These are phyloP conservation scores for Rynchops niger DNA, from an alignment of 2,113 vertebrate species.

Conservation along the genomic window DNA sequence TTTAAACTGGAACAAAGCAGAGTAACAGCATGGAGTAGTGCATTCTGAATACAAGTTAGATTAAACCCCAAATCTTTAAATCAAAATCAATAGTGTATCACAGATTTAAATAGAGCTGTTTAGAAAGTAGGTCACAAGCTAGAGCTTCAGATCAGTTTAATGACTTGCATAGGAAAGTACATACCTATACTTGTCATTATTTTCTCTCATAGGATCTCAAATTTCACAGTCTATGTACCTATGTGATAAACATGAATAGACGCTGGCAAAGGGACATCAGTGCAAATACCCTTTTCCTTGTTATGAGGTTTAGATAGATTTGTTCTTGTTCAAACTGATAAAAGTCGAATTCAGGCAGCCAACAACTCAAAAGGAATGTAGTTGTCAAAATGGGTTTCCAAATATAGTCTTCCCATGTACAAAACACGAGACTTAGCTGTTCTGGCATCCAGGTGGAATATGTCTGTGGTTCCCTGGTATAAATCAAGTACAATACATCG, in stretches of 20 bases:
- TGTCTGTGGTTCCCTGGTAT: slow-evolving; percentile 12
- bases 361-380: neutral
- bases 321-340: neutral
- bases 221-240: neutral
- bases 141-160: neutral
- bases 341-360: neutral
- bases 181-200: neutral
- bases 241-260: neutral
- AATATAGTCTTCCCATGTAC: neutral
- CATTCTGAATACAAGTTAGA: neutral
- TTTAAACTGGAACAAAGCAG: neutral
- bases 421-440: neutral
- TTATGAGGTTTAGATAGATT: neutral
- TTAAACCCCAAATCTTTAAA: neutral
- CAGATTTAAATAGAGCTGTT: neutral
- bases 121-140: neutral
- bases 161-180: neutral
- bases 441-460: slow-evolving; percentile 38
- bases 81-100: neutral
- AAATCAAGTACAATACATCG: neutral
- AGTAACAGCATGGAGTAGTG: neutral
- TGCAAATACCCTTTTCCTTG: neutral
- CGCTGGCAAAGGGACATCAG: neutral
- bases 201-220: neutral
- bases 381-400: neutral